A percentile compares a stretch with the other conserved stretches of the same genome.
These are phyloP conservation scores for Triplophysa tibetana DNA, from an alignment of 2,113 vertebrate genomes.

Conservation along the genomic window DNA sequence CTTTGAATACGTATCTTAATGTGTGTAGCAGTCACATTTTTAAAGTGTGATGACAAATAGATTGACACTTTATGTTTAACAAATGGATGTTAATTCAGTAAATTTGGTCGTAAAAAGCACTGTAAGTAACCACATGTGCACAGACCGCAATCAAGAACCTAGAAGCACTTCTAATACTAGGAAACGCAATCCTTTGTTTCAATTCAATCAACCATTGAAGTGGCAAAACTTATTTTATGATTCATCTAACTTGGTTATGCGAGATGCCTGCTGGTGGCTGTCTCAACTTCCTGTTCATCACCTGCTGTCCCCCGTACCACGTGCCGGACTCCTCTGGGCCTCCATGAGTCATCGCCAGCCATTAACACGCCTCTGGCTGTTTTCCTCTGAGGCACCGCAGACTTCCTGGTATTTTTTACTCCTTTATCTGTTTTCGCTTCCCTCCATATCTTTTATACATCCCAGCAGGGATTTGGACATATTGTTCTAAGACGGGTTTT, in stretches of 20 bases:
- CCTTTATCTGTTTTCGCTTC: conserved; percentile 22
- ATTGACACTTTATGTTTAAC: no score
- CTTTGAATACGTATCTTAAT: no score
- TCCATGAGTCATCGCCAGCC: conserved; percentile 20
- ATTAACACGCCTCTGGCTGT: conserved; percentile 19
- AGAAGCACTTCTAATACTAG: no score
- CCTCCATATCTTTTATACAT: neutral
- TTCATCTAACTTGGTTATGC: neutral
- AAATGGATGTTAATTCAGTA: no score
- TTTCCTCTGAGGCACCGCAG: neutral
- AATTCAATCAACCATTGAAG: conserved; percentile 1
- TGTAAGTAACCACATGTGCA: no score
- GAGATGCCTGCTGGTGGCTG: neutral
- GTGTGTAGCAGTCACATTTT: no score
- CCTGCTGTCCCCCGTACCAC: neutral
- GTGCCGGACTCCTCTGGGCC: conserved; percentile 3
- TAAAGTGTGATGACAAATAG: no score
- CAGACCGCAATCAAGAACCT: no score
- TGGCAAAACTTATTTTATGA: neutral
- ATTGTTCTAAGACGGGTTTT: conserved; percentile 2
- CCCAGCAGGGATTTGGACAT: conserved; percentile 21
- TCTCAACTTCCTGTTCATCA: neutral
- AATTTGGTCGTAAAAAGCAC: no score
- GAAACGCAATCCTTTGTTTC: no score
- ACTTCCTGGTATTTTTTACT: conserved; percentile 1